Base-by-base conservation (phyloP, 2,113 vertebrate genomes). In the Podarcis raffonei region DNA sequence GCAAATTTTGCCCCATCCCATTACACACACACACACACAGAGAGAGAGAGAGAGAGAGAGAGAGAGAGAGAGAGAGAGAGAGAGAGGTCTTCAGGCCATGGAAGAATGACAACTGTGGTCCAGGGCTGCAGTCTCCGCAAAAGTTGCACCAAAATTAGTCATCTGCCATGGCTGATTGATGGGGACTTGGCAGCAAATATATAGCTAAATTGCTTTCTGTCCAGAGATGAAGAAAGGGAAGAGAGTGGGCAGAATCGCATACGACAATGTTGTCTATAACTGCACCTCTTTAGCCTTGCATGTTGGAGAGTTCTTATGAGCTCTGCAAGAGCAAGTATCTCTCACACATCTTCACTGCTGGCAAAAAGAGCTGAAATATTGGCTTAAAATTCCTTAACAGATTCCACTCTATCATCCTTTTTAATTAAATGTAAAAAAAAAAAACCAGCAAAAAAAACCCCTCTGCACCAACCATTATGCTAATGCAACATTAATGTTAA, bases 321-420 rank as follows among this genome's bases (percentile, higher is more conserved):
- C 1, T 0, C 89, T 93, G 89, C 91, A 86, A 95, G 94, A 95
- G 94, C 94, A 96, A 78, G 91, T 92, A 92, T 93, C 88, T 94
- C 89, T 95, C 92, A 94, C 42, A 69, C 94, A 95, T 94, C 92
- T 95, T 92, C 94, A 91, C 87, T 93, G 94, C 94, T 93, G 94
- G 93, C 75, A 95, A 95, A 95, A 95, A 93, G 90, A 93, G 91
- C 93, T 93, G 94, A 95, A 96, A 95, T 95, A 94, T 95, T 96
- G 95, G 95, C 95, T 96, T 95, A 94, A 95, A 96, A 96, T 95
- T 94, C 92, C 95, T 96, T 93, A 95, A 95, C 95, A 96, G 95
- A 96, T 96, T 96, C 95, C 93, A 94, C 93, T 92, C 95, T 95
- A 95, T 96, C 95, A 95, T 95, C 93, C 94, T 95, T 95, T 96